Evolutionary conservation across 23 tunicate species (phyloP).

Genomic region (Halocynthia aurantium): DNA sequence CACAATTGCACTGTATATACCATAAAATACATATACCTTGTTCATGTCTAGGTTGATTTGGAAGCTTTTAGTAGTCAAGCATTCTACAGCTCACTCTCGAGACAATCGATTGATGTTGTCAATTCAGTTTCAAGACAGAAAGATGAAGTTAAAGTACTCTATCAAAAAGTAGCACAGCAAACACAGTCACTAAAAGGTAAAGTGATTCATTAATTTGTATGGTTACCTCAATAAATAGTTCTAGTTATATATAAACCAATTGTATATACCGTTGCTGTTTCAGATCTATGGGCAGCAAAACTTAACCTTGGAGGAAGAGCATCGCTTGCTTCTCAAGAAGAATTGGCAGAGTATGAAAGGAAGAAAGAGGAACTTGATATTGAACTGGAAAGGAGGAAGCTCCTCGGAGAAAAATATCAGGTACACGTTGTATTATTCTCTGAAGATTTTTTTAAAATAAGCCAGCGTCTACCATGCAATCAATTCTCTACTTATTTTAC

Average conservation of each 20-base stretch:
- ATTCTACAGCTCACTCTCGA: constrained; percentile 65
- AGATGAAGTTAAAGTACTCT: constrained; percentile 78
- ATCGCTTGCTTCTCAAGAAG: constrained; percentile 68
- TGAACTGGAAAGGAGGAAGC: constrained; percentile 80
- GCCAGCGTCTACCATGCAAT: too few species aligned
- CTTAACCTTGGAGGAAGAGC: constrained; percentile 63
- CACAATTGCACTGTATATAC: background rate
- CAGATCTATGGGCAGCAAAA: constrained; percentile 91
- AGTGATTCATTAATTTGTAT: background rate
- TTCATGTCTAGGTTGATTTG: constrained; percentile 59
- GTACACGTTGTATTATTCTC: constrained; percentile 8
- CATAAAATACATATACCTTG: background rate
- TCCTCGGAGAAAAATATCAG: constrained; percentile 67
- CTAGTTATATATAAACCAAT: too few species aligned
- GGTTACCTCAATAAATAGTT: too few species aligned
- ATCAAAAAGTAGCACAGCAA: constrained; percentile 82
- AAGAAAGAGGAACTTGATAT: constrained; percentile 80
- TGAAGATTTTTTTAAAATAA: too few species aligned
- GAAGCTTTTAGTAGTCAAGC: constrained; percentile 87
- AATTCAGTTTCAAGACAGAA: constrained; percentile 73
- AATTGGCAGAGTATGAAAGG: constrained; percentile 67
- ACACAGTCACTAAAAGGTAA: constrained; percentile 78
- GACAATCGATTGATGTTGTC: constrained; percentile 70
- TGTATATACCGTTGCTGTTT: background rate
- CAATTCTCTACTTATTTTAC: background rate